These are phyloP conservation scores for Epirrhoe tristata DNA, from an alignment of 2,888 invertebrate species.

Conservation along the genomic window DNA sequence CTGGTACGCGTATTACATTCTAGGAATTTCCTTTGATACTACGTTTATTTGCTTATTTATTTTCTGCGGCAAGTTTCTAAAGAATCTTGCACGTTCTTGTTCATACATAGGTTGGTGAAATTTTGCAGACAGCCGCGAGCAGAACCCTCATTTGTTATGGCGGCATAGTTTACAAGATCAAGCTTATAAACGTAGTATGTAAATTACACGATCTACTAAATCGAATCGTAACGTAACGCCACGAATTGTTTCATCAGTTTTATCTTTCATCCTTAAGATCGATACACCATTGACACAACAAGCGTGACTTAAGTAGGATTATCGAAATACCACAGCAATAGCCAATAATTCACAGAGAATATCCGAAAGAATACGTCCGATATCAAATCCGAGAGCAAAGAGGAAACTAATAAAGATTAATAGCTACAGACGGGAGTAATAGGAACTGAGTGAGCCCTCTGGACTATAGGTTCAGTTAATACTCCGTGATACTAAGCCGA, in stretches of 20 bases:
- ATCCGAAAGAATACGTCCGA: constrained; percentile 27
- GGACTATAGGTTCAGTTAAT: constrained; percentile 53
- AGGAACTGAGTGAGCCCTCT: constrained; percentile 51
- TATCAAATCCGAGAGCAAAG: constrained; percentile 41
- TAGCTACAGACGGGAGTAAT: constrained; percentile 55
- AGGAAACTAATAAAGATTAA: constrained; percentile 64
- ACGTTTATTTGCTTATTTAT: constrained; percentile 3
- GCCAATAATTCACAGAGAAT: constrained; percentile 30
- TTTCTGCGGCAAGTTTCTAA: background rate
- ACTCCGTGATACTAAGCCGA: constrained; percentile 49
- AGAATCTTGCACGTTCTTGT: background rate
- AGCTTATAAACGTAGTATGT: background rate
- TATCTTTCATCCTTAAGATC: background rate
- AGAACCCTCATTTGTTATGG: background rate
- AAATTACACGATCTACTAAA: background rate
- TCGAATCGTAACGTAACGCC: background rate
- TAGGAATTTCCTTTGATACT: constrained; percentile 6
- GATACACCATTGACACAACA: background rate
- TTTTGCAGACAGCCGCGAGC: background rate
- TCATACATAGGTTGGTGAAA: constrained; percentile 4
- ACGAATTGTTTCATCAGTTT: too few relatives aligned
- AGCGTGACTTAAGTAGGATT: constrained; percentile 1
- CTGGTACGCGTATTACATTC: constrained; percentile 31
- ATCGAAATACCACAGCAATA: constrained; percentile 6
- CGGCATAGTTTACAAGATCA: background rate